Conservation (phyloP, 2,113 vertebrate genomes). For the Crotalus tigris region DNA sequence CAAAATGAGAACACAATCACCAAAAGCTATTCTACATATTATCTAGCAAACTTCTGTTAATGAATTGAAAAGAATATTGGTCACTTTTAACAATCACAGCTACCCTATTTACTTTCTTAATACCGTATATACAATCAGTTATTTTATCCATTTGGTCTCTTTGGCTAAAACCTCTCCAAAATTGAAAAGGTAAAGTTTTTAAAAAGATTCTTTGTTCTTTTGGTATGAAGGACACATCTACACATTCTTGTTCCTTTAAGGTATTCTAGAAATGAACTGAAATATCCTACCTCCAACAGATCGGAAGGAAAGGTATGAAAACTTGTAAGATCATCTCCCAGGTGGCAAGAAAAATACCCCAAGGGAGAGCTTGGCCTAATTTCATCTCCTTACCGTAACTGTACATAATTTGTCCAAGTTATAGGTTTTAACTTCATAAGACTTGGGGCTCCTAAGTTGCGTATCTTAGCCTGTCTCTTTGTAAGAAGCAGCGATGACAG, state of each 20-base stretch:
- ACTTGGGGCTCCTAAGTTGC: background rate
- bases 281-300: background rate
- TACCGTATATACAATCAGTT: background rate
- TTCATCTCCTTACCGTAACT: slow-evolving; percentile 2
- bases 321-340: slow-evolving; percentile 16
- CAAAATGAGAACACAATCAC: background rate
- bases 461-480: background rate
- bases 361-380: rapidly evolving
- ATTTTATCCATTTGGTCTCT: background rate
- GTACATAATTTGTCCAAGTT: slow-evolving; percentile 26
- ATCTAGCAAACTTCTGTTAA: background rate
- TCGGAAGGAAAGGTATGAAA: slow-evolving; percentile 18
- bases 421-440: slow-evolving; percentile 15
- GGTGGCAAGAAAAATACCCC: background rate
- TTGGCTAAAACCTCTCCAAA: background rate
- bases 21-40: background rate
- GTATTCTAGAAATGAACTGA: background rate
- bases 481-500: background rate
- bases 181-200: background rate
- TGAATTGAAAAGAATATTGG: slow-evolving; percentile 26
- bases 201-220: background rate
- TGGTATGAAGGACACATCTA: background rate
- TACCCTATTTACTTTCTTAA: slow-evolving; percentile 16
- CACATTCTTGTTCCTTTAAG: slow-evolving; percentile 11
- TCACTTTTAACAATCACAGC: slow-evolving; percentile 2